Percentiles rank a stretch among this genome's conserved stretches.
Evolutionary conservation across 2,113 vertebrate genomes (phyloP).

Genomic region (Cebidichthys violaceus): DNA sequence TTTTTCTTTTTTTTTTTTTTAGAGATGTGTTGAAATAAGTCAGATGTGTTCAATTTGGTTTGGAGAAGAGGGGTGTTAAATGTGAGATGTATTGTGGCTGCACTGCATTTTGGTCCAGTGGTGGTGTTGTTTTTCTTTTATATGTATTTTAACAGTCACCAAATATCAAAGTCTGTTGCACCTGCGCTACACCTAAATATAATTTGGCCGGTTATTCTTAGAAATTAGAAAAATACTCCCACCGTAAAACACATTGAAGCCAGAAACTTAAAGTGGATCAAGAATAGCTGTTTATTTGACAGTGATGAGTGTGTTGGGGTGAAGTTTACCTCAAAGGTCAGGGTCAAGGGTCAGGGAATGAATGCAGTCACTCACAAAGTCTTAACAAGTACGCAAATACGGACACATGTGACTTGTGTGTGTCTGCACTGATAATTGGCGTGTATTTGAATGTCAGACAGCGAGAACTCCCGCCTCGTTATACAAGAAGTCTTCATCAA

Average conservation of each 20-base stretch:
- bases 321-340: conserved; percentile 47
- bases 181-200: conserved; percentile 5
- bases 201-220: not conserved
- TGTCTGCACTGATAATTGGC: conserved; percentile 15
- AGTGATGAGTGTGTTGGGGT: conserved; percentile 27
- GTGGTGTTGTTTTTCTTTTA: not conserved
- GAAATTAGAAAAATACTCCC: not conserved
- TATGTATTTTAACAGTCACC: not conserved
- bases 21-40: conserved; percentile 1
- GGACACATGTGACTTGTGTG: not conserved
- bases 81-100: not conserved
- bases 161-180: not conserved
- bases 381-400: conserved; percentile 12
- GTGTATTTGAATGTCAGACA: conserved; percentile 28
- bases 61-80: not conserved
- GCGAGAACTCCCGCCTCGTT: not conserved
- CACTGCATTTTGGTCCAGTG: not conserved
- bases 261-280: conserved; percentile 16
- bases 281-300: conserved; percentile 37
- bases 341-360: conserved; percentile 45
- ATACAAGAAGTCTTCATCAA: conserved; percentile 47
- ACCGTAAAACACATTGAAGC: not conserved
- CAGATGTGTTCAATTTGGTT: not conserved
- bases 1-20: not conserved
- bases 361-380: conserved; percentile 34